These are phyloP conservation scores for Mesoligia furuncula DNA, from an alignment of 2,888 invertebrate genomes.

Conservation along the genomic window DNA sequence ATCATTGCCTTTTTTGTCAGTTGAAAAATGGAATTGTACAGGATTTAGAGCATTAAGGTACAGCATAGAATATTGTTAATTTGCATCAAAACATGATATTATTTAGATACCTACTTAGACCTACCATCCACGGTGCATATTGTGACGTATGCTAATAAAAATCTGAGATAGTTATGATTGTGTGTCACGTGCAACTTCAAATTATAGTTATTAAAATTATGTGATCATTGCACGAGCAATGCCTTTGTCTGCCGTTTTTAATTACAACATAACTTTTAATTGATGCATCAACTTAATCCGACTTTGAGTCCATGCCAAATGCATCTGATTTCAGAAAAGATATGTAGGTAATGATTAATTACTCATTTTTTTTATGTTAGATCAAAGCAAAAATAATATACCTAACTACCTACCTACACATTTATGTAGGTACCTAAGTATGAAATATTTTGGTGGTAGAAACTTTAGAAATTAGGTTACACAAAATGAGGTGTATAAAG, in stretches of 20 bases:
- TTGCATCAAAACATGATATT: neutral
- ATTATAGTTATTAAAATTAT: slow-evolving; percentile 9
- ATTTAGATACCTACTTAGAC: neutral
- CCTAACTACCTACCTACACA: neutral
- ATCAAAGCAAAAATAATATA: neutral
- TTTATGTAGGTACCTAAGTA: neutral
- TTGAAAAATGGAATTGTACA: neutral
- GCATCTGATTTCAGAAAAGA: neutral
- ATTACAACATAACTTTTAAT: slow-evolving; percentile 5
- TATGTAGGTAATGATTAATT: neutral
- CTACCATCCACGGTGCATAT: neutral
- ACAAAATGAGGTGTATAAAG: neutral
- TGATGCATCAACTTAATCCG: neutral
- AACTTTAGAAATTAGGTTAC: neutral
- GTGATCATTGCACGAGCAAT: neutral
- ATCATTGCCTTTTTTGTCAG: neutral
- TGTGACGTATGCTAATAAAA: neutral
- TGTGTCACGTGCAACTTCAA: neutral
- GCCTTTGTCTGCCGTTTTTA: slow-evolving; percentile 11
- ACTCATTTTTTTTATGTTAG: neutral
- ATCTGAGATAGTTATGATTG: neutral
- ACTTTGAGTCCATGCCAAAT: neutral
- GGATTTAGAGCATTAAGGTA: neutral
- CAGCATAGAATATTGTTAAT: neutral
- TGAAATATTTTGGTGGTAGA: neutral